Percentiles rank a stretch among this genome's conserved stretches.
phyloP scores from a whole-genome alignment of 2,888 invertebrate genomes.

The Marasmarcha lunaedactyla region DNA sequence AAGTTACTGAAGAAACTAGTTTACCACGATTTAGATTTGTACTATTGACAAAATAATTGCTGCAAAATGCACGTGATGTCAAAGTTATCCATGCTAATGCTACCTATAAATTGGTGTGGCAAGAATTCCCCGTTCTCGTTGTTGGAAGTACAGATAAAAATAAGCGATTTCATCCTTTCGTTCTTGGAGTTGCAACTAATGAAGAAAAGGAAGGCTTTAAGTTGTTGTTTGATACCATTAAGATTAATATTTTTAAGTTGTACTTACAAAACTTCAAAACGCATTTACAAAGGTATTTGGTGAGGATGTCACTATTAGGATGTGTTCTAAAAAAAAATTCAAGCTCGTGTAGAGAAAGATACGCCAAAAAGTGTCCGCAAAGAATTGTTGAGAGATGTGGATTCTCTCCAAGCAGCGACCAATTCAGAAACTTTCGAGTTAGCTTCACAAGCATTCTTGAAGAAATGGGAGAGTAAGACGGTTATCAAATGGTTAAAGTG shows the following conservation, averaged over 20 bases:
- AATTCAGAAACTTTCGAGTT: conserved; percentile 15
- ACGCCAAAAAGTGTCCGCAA: conserved; percentile 12
- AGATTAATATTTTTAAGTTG: conserved; percentile 10
- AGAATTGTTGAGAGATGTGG: conserved; percentile 15
- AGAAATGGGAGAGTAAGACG: conserved; percentile 13
- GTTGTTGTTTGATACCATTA: conserved; percentile 15
- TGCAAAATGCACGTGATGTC: conserved; percentile 5
- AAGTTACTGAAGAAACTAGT: conserved; percentile 10
- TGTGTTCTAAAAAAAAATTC: conserved; percentile 22
- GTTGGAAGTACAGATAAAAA: conserved; percentile 18
- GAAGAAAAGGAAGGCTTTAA: conserved; percentile 17
- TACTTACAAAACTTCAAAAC: conserved; percentile 9
- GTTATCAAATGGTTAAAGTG: conserved; percentile 8
- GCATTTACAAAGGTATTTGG: conserved; percentile 17
- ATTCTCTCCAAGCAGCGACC: conserved; percentile 16
- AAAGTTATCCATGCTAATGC: conserved; percentile 13
- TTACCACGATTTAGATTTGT: conserved; percentile 9
- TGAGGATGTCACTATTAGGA: conserved; percentile 14
- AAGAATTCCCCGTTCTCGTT: conserved; percentile 19
- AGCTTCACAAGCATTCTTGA: conserved; percentile 19
- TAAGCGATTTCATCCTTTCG: conserved; percentile 16
- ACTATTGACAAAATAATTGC: conserved; percentile 10
- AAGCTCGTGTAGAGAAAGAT: conserved; percentile 14
- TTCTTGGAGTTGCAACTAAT: conserved; percentile 13
- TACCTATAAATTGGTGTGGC: conserved; percentile 18